Evolutionary conservation across 2,888 invertebrate species (phyloP), one percentile per base, ranked within the genome.

Genomic region (Galeruca laticollis): DNA sequence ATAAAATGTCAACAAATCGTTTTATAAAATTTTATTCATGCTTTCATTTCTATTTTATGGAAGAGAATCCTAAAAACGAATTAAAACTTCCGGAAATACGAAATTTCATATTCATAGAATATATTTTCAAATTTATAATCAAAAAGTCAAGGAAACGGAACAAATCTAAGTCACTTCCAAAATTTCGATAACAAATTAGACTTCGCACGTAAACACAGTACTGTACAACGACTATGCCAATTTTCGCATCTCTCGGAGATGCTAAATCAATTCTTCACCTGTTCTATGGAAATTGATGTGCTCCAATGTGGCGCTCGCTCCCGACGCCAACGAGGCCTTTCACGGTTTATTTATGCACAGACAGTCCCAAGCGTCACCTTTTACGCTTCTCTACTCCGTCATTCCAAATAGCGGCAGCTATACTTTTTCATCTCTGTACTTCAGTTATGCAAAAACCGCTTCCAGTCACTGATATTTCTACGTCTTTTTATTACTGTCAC

Each of bases 391-490:
- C 76, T 73, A 79, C 81, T 80, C 79, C 80, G 78, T 82, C 81
- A 79, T 77, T 75, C 75, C 76, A 80, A 81, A 81, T 77, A 81
- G 77, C 79, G 80, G 80, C 79, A 80, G 80, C 80, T 77, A 81
- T 80, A 47, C 81, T 80, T 78, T 64, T 64, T 64, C 68, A 47
- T 56, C 61, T 33, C 56, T 62, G 3, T 33, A 37, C 62, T 43
- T 47, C 62, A 43, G 35, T 57, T 18, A 66, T 51, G 37, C 66
- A 26, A 31, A 59, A 35, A 37, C 60, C 57, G 20, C 52, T 15
- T 11, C 2, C 13, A 49, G 33, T 65, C 47, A 20, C 49, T 13
- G 57, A 18, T 49, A 57, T 57, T 26, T 6, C 26, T 26, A 6
- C 26, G n/a, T 47, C 31, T 65, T 65, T 65, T 57, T 2, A 15